These are phyloP conservation scores for Sphaeridia pumilis DNA, from an alignment of 2,888 invertebrate species.

Conservation along the genomic window DNA sequence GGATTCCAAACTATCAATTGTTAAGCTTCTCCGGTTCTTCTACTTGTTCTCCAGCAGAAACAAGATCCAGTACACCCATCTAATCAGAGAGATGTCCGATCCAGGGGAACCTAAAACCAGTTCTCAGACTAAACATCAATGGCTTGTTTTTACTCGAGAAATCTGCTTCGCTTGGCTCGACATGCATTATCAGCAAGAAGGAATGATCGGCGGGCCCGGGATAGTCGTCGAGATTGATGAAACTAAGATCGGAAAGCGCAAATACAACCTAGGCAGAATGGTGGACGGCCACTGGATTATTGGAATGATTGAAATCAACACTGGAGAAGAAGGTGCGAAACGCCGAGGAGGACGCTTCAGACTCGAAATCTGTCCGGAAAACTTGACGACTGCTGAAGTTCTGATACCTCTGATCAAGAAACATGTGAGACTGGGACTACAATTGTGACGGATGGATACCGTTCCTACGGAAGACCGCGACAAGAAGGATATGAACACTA, in stretches of 20 bases:
- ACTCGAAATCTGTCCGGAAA: background rate
- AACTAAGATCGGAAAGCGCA: constrained; percentile 5
- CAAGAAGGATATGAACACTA: constrained; percentile 9
- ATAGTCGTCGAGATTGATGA: constrained; percentile 11
- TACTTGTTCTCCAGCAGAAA: background rate
- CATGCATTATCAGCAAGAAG: background rate
- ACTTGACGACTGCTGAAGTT: background rate
- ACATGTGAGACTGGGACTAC: background rate
- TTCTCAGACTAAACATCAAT: background rate
- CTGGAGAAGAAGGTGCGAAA: background rate
- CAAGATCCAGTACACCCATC: background rate
- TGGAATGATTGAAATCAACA: background rate
- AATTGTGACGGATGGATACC: constrained; percentile 2
- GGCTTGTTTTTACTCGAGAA: background rate
- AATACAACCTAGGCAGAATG: constrained; percentile 12
- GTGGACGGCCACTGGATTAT: constrained; percentile 6
- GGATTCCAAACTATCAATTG: too few relatives aligned
- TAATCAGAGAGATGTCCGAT: background rate
- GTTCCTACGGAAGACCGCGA: constrained; percentile 3
- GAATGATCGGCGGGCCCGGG: constrained; percentile 3
- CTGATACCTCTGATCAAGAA: background rate
- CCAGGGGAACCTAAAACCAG: background rate
- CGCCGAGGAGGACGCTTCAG: background rate
- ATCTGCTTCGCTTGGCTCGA: background rate
- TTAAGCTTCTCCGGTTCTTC: too few relatives aligned